A percentile compares a stretch with the other conserved stretches of the same genome.
Conservation (phyloP, 2,888 invertebrate species). For the Bombylius discolor region DNA sequence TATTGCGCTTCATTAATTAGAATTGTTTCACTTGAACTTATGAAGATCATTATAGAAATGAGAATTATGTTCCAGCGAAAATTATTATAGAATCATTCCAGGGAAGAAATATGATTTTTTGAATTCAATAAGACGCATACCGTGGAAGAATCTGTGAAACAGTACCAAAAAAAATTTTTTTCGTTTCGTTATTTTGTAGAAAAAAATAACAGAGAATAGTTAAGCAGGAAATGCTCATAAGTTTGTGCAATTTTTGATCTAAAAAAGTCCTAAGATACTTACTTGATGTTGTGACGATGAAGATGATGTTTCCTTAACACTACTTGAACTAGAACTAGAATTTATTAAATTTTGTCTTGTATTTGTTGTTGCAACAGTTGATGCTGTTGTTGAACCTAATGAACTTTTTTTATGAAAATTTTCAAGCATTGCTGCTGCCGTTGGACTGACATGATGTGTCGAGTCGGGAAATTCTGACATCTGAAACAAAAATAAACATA, state of each 20-base stretch:
- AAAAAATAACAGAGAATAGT: too few relatives aligned
- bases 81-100: too few relatives aligned
- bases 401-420: conserved; percentile 54
- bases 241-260: conserved; percentile 5
- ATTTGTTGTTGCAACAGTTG: conserved; percentile 31
- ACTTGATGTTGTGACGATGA: conserved; percentile 34
- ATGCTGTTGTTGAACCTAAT: conserved; percentile 15
- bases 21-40: too few relatives aligned
- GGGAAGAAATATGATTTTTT: too few relatives aligned
- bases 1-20: too few relatives aligned
- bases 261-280: conserved; percentile 6
- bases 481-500: conserved; percentile 19
- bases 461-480: conserved; percentile 38
- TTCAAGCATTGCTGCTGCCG: conserved; percentile 57
- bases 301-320: conserved; percentile 36
- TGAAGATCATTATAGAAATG: too few relatives aligned
- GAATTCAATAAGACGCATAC: too few relatives aligned
- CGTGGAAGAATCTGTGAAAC: too few relatives aligned
- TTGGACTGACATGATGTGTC: conserved; percentile 36
- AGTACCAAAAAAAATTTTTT: too few relatives aligned
- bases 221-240: too few relatives aligned
- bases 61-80: too few relatives aligned
- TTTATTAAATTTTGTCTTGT: conserved; percentile 32
- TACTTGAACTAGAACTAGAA: conserved; percentile 32
- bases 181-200: too few relatives aligned